Percentiles rank a stretch among this genome's conserved stretches.
These are phyloP conservation scores for Taxidea taxus DNA, from an alignment of 2,113 vertebrate species.

Conservation along the genomic window DNA sequence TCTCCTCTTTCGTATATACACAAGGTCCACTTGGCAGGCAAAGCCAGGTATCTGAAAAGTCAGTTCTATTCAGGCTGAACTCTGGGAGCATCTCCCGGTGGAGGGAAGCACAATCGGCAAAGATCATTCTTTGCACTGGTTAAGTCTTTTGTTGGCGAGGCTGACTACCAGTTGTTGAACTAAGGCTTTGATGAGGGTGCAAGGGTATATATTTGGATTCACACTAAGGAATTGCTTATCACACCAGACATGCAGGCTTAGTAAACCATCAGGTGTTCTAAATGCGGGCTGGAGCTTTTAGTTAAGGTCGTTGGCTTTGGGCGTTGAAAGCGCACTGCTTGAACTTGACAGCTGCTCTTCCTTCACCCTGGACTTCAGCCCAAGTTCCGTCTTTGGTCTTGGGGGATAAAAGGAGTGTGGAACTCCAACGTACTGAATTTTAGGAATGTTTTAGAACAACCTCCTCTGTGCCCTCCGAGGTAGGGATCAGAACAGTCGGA, in stretches of 20 bases:
- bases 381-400: neutral
- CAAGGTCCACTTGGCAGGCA: constrained; percentile 15
- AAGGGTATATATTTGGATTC: neutral
- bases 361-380: neutral
- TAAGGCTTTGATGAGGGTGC: neutral
- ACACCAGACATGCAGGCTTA: neutral
- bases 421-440: neutral
- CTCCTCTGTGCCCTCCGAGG: neutral
- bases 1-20: neutral
- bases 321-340: neutral
- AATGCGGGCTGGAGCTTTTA: neutral
- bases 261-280: neutral
- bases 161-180: neutral
- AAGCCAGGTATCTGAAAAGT: constrained; percentile 6
- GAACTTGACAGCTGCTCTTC: neutral
- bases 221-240: neutral
- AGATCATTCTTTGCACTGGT: neutral
- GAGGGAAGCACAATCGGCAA: neutral
- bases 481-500: neutral
- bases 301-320: neutral
- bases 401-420: neutral
- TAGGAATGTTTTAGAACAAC: neutral
- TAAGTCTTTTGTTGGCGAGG: neutral
- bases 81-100: neutral
- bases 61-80: neutral